Evolutionary conservation across 2,888 invertebrate species (phyloP).

Genomic region (Thymelicus lineola): DNA sequence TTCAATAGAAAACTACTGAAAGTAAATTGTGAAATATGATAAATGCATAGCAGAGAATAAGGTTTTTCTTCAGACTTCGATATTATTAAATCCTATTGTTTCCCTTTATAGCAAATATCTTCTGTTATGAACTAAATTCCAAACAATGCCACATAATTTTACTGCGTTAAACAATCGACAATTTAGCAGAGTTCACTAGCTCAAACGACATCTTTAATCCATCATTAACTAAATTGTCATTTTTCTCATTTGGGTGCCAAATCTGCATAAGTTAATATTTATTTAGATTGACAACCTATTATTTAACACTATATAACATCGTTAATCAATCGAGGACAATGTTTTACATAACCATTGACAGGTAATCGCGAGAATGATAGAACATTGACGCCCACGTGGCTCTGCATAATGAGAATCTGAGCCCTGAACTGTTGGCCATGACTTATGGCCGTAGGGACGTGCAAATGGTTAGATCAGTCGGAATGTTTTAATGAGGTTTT

Average conservation of each 20-base stretch:
- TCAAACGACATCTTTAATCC: neutral
- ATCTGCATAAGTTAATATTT: conserved; percentile 6
- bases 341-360: conserved; percentile 55
- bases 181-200: neutral
- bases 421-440: conserved; percentile 52
- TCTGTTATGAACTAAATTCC: no score
- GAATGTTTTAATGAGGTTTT: conserved; percentile 36
- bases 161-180: no score
- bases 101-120: no score
- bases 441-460: conserved; percentile 39
- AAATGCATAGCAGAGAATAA: no score
- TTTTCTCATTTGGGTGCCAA: neutral
- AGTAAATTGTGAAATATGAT: no score
- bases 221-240: neutral
- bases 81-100: no score
- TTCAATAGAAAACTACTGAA: no score
- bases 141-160: no score
- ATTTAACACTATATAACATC: conserved; percentile 50
- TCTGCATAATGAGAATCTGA: conserved; percentile 44
- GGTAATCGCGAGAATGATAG: conserved; percentile 48
- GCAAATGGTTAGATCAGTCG: conserved; percentile 28
- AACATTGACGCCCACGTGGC: conserved; percentile 47
- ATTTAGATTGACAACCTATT: conserved; percentile 43
- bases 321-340: conserved; percentile 44
- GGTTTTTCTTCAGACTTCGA: no score